phyloP scores from a whole-genome alignment of 1,140 invertebrate genomes.

The Aplysia californica region DNA sequence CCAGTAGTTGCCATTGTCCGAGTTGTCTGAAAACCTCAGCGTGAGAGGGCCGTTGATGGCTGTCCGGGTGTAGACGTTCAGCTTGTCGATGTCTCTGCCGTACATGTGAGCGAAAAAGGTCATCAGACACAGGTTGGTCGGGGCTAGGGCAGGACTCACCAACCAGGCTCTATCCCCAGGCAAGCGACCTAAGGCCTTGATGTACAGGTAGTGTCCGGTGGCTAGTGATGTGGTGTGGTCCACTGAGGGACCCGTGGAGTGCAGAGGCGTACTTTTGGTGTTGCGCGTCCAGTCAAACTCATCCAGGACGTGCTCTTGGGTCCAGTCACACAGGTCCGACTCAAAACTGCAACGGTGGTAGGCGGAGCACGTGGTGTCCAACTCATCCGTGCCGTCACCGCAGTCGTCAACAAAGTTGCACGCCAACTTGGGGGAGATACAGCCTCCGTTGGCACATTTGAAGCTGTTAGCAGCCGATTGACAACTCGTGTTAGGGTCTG shows the following conservation, averaged over 20 bases:
- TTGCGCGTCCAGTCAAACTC: constrained; percentile 27
- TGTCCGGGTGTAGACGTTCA: constrained; percentile 51
- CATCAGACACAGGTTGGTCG: constrained; percentile 18
- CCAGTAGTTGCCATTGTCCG: constrained; percentile 48
- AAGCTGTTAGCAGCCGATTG: constrained; percentile 53
- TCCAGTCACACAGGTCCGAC: constrained; percentile 59
- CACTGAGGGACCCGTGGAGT: constrained; percentile 40
- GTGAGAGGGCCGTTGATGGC: constrained; percentile 35
- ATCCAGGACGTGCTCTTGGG: constrained; percentile 30
- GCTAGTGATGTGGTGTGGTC: constrained; percentile 27
- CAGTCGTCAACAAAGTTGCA: constrained; percentile 68
- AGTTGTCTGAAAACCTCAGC: constrained; percentile 20
- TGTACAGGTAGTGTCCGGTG: constrained; percentile 62
- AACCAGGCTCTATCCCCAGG: constrained; percentile 58
- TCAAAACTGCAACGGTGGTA: constrained; percentile 62
- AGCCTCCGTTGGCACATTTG: constrained; percentile 44
- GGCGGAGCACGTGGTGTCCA: constrained; percentile 13
- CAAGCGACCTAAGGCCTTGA: constrained; percentile 51
- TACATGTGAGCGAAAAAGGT: constrained; percentile 80
- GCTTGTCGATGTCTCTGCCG: constrained; percentile 67
- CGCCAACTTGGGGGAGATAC: constrained; percentile 39
- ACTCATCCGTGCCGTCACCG: constrained; percentile 65
- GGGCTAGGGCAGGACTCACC: constrained; percentile 46
- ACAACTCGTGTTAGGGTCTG: constrained; percentile 33
- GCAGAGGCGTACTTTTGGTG: constrained; percentile 32